Base-by-base conservation (phyloP, 2,113 vertebrate species). In the Prunella fulvescens region DNA sequence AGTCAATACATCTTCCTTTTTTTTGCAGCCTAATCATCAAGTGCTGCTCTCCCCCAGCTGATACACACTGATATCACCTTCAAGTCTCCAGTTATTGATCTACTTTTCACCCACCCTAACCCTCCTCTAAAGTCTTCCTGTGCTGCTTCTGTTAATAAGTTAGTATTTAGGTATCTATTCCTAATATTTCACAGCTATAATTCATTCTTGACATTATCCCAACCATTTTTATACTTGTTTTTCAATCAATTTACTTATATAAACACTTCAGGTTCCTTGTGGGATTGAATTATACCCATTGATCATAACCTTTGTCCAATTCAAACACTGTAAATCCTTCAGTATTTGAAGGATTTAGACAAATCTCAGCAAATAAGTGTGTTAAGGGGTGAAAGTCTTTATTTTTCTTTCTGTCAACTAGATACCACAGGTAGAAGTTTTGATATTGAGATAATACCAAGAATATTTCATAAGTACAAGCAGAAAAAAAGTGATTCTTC, bases 11-110 rank as follows among this genome's bases (percentile, higher is more conserved):
- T 24, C 20, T 80, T 67, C 5, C n/a, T 42, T 40, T 37, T 29
- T 35, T 61, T 61, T 62, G 33, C 18, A 94, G 22, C 9, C 39
- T 67, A 10, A 62, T 76, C 66, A 66, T 20, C 11, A 53, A 48
- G 47, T 40, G 47, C 51, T 67, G 26, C 28, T 76, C 42, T 76
- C 33, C 31, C n/a, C 54, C 5, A 3, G 2, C 10, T 40, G 54
- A 73, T 28, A 53, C 35, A 24, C 0, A 0, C 24, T 3, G 3
- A 0, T 13, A 64, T 2, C 29, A 65, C 56, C 10, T 65, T 69
- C 50, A 40, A 37, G 7, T 51, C 33, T 85, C 12, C 44, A 80
- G 48, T 17, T 69, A 25, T 8, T 39, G 31, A 81, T 64, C 6
- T 47, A 28, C 10, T 60, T 93, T 57, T 62, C 19, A 70, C 4